A percentile compares a stretch with the other conserved stretches of the same genome.
These are phyloP conservation scores for Sylvia borin DNA, from an alignment of 2,797 vertebrate species.

Conservation along the genomic window DNA sequence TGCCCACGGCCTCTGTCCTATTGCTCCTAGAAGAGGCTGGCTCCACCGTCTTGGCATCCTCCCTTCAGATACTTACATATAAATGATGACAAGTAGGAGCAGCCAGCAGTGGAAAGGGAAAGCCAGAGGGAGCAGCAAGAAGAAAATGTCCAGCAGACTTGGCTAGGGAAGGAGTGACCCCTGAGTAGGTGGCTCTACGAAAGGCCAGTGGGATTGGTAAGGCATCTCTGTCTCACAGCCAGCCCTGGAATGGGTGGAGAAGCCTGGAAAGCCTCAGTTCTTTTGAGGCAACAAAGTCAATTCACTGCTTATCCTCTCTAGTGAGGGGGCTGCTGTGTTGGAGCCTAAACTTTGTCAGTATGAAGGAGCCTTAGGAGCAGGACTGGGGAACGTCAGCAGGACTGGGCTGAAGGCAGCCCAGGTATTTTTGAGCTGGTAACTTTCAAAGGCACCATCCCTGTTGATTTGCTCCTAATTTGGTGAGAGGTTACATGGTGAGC, in stretches of 20 bases:
- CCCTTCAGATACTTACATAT: neutral
- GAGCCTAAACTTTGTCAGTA: neutral
- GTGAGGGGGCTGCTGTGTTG: neutral
- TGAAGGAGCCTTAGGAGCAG: neutral
- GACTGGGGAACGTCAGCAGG: accelerated
- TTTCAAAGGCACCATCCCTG: neutral
- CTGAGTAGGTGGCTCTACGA: neutral
- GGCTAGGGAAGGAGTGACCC: neutral
- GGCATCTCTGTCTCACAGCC: neutral
- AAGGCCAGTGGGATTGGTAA: neutral
- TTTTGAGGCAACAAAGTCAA: neutral
- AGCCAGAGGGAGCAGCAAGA: neutral
- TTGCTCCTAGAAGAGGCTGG: neutral
- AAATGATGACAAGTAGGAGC: neutral
- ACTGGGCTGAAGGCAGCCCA: neutral
- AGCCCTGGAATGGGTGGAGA: neutral
- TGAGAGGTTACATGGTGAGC: neutral
- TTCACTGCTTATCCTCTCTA: neutral
- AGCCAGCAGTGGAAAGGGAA: neutral
- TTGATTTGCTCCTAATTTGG: neutral
- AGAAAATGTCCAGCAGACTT: neutral
- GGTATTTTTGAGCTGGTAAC: neutral
- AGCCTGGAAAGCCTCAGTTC: neutral
- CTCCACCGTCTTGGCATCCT: neutral
- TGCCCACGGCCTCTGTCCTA: neutral